Evolutionary conservation across 2,888 invertebrate species (phyloP), one percentile per base, ranked within the genome.

Genomic region (Phortica magna): DNA sequence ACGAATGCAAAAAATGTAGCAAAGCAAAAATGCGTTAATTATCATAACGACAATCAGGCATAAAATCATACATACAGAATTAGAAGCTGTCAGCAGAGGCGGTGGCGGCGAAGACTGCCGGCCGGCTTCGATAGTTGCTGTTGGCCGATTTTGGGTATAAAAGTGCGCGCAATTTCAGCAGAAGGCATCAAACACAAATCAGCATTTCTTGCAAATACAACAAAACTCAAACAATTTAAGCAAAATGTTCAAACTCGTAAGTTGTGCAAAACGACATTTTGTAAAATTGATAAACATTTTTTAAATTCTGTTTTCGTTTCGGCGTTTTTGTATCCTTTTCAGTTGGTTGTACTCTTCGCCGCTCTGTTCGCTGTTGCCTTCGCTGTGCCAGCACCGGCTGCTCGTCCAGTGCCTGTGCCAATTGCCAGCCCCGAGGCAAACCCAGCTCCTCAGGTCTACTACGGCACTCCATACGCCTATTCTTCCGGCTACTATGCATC

Each of bases 161-260:
- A 89, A 81, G 77, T 73, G 57, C 42, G 57, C 48, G n/a, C 17
- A 78, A 19, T 17, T 68, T 41, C 41, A 48, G 10, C 41, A 68
- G 59, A 79, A 70, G 75, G 77, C 80, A 88, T 89, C 88, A 85
- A 83, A 80, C 71, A 78, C 39, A 59, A 81, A 79, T 77, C 61
- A 83, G 80, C 83, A 82, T 82, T 76, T 80, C 81, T 78, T 72
- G 75, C 74, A 80, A 77, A 77, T 81, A 81, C 84, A 82, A 71
- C 78, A 73, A 78, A 80, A 59, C 65, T 73, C 73, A 76, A 71
- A 75, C 55, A 79, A 76, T 64, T 67, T 57, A 76, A 64, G 68
- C 84, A 89, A 90, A 82, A 90, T 90, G 90, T 88, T 89, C 82
- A 89, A 89, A 85, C 83, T 90, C 70, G 89, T 89, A 81, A 85